These are phyloP conservation scores for Scyliorhinus canicula DNA, from an alignment of 2,797 vertebrate species.

Conservation along the genomic window DNA sequence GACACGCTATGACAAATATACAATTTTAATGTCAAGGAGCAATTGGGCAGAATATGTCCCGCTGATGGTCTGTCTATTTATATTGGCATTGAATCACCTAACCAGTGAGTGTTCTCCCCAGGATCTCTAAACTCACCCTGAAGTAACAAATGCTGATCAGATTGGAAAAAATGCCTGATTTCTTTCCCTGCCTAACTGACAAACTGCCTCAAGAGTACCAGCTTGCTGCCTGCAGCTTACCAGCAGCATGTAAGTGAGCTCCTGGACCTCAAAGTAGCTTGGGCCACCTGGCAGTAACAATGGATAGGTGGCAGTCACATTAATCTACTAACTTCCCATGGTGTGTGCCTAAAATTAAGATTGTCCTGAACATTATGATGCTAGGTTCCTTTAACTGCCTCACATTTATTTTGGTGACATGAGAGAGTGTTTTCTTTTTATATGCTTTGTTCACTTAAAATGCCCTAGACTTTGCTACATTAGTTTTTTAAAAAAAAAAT, in stretches of 20 bases:
- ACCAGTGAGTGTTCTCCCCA: background rate
- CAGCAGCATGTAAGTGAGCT: background rate
- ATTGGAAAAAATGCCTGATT: background rate
- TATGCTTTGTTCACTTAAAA: background rate
- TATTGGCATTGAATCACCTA: background rate
- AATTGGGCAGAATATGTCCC: background rate
- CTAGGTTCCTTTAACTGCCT: background rate
- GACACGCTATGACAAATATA: background rate
- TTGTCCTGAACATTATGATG: background rate
- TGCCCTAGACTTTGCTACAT: background rate
- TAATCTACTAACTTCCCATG: background rate
- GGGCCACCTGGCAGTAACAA: background rate
- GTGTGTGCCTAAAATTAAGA: background rate
- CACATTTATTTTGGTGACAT: background rate
- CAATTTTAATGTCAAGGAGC: background rate
- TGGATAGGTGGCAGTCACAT: background rate
- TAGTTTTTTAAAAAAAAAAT: too few species aligned
- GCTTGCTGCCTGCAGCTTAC: background rate
- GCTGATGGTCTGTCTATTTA: background rate
- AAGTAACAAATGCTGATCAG: background rate
- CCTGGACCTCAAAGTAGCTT: background rate
- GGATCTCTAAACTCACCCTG: background rate
- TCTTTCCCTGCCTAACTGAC: background rate
- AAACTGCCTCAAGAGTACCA: background rate
- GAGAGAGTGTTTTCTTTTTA: background rate